Conservation (phyloP, 2,797 vertebrate species). For the Falco concolor region DNA sequence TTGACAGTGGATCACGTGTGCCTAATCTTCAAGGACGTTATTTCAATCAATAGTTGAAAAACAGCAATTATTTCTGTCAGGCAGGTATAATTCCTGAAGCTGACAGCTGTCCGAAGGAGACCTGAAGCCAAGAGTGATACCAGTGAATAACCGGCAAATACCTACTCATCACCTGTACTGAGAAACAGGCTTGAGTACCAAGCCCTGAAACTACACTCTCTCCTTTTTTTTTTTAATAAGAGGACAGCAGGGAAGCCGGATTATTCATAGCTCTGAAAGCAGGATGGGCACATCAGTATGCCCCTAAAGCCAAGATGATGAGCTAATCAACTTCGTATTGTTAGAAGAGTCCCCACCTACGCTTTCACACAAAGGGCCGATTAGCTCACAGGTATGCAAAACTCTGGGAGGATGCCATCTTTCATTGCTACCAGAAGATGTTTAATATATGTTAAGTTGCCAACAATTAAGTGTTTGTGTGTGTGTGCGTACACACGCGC, state of each 20-base stretch:
- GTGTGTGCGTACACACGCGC: not conserved
- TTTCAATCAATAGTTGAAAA: not conserved
- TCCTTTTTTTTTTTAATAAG: not conserved
- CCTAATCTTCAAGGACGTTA: not conserved
- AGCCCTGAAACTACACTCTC: slow-evolving; percentile 45
- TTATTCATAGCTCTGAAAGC: slow-evolving; percentile 50
- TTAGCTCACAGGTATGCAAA: slow-evolving; percentile 36
- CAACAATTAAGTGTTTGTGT: not conserved
- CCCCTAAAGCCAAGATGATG: slow-evolving; percentile 56
- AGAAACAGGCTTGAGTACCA: slow-evolving; percentile 34
- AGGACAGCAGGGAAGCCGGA: not conserved
- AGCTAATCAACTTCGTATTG: slow-evolving; percentile 44
- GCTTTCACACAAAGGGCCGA: slow-evolving; percentile 47
- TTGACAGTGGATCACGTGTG: not conserved
- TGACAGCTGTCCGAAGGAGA: not conserved
- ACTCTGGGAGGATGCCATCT: slow-evolving; percentile 42
- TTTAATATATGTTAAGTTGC: not conserved
- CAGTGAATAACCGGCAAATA: not conserved
- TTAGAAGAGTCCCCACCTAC: slow-evolving; percentile 60
- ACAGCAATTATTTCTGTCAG: not conserved
- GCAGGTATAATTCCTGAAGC: not conserved
- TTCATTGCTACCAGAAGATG: slow-evolving; percentile 6
- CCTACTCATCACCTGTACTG: not conserved
- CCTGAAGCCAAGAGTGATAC: slow-evolving; percentile 12
- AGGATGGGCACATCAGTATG: slow-evolving; percentile 53